Base-by-base conservation (phyloP, 2,888 invertebrate genomes). In the Hydrotaea diabolus region DNA sequence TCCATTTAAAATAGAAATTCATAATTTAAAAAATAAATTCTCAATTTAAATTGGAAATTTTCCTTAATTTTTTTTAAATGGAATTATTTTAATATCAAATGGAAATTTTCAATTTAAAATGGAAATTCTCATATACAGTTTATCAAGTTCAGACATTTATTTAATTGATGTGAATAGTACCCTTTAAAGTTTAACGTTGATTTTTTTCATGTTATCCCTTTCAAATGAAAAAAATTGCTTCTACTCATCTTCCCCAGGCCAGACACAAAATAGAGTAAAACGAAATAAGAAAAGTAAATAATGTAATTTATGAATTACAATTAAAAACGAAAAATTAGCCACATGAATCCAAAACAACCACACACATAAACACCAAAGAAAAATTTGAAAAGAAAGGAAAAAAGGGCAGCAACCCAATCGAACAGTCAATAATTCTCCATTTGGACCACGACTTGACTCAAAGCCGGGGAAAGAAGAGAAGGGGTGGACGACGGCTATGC, bases 241-340 rank as follows among this genome's bases (percentile, higher is more conserved):
- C 7, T n/a, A n/a, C 4, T 49, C 49, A 49, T 49, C n/a, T 1
- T 23, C 4, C 4, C 55, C 55, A 55, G 21, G 15, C 55, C 55
- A 55, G 21, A 55, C 55, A 19, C 7, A 8, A 59, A 26, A 13
- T n/a, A 49, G 1, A 13, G n/a, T 15, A n/a, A 49, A 49, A 49
- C 3, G 72, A 46, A 71, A 82, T 66, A 83, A 31, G 83, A 81
- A 83, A 80, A 85, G 85, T 87, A 87, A 86, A 89, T 89, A 89
- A 90, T 88, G 88, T 89, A 90, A 90, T 91, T 91, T 91, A 89
- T 89, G 90, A 90, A 90, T 91, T 89, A 90, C 90, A 91, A 91
- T 90, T 91, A 90, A 91, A 89, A 89, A 89, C 86, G 86, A 88
- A 88, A 88, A 87, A 88, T 88, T 88, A 88, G 87, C 88, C 87